phyloP scores from a whole-genome alignment of 2,888 invertebrate species.

The Drosophila emarginata region DNA sequence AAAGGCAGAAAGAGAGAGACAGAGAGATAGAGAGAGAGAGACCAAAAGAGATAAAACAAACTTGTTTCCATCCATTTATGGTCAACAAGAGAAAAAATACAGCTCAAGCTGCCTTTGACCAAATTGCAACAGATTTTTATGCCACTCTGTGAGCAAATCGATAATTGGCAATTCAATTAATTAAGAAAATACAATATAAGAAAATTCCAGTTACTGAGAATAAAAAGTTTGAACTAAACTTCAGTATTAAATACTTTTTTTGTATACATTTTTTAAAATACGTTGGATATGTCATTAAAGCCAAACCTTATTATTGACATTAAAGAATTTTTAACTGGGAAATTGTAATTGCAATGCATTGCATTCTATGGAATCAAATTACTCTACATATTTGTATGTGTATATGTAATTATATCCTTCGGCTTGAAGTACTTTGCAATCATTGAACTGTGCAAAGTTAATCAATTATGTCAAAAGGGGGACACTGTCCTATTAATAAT shows the following conservation, averaged over 20 bases:
- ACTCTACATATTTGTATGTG: background rate
- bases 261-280: background rate
- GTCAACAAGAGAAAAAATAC: slow-evolving; percentile 9
- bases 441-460: slow-evolving; percentile 6
- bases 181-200: background rate
- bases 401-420: background rate
- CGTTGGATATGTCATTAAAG: background rate
- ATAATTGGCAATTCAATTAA: slow-evolving; percentile 12
- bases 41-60: slow-evolving; percentile 6
- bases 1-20: background rate
- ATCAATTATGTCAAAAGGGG: background rate
- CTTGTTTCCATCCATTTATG: slow-evolving; percentile 36
- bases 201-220: background rate
- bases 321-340: background rate
- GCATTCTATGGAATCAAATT: background rate
- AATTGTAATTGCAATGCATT: background rate
- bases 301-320: too few relatives aligned
- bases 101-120: slow-evolving; percentile 12
- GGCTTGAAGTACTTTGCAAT: background rate
- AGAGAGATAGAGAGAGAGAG: background rate
- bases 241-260: background rate
- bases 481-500: background rate
- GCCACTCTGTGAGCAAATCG: background rate
- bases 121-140: slow-evolving; percentile 6
- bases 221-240: background rate